Percentiles rank a stretch among this genome's conserved stretches.
Conservation (phyloP, 2,797 vertebrate species). For the Myiotriccus ornatus region DNA sequence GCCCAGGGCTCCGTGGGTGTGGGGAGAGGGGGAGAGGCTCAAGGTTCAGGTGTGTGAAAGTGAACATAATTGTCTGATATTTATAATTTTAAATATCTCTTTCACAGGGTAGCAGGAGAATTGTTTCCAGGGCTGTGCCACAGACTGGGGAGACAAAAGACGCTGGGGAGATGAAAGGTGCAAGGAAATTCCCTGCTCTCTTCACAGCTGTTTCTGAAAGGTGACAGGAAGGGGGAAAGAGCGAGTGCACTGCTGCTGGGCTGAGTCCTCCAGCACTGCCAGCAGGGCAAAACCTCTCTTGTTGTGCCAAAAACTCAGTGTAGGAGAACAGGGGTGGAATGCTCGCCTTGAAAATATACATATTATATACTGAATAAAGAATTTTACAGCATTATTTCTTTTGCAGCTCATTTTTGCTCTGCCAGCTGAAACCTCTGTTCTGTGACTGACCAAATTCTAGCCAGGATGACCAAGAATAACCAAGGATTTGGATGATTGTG, state of each 20-base stretch:
- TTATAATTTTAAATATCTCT: not conserved
- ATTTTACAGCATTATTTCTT: not conserved
- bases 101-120: not conserved
- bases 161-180: not conserved
- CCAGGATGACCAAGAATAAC: not conserved
- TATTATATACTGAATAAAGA: not conserved
- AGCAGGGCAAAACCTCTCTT: not conserved
- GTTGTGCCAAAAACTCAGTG: not conserved
- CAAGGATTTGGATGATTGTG: not conserved
- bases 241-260: not conserved
- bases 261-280: not conserved
- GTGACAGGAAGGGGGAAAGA: not conserved
- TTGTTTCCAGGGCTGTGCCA: not conserved
- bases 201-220: not conserved
- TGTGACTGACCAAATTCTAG: not conserved
- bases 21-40: not conserved
- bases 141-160: not conserved
- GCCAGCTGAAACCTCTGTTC: not conserved
- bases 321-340: not conserved
- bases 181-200: not conserved
- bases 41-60: not conserved
- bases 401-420: not conserved
- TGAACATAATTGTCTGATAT: not conserved
- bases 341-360: not conserved
- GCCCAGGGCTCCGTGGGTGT: not conserved